Evolutionary conservation across 1,140 invertebrate species (phyloP), one percentile per base, ranked within the genome.

Genomic region (Pinna nobilis): DNA sequence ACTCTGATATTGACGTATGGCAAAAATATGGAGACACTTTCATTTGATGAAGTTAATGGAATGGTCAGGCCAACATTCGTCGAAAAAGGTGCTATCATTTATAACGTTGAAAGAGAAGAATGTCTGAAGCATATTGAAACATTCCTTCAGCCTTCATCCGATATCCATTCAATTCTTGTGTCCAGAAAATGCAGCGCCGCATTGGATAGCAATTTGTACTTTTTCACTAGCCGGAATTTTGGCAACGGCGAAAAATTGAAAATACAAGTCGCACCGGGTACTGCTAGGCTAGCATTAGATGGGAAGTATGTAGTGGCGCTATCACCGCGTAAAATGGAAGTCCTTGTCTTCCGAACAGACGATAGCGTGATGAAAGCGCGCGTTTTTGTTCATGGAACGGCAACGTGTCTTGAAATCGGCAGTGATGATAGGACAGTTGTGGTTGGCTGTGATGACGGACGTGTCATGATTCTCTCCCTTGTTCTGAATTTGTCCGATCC

Each of bases 351-450:
- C 30, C 74, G 84, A 4, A 69, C 82, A 0, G 20, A 11, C 9
- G 83, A 86, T 68, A 84, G 82, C 13, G 49, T 64, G 7, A 41
- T 74, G 1, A 72, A 80, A 28, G 82, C 77, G 18, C 74, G 74
- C 2, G 23, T 86, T 20, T 78, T 81, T 53, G 73, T 88, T 6
- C 85, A 87, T 72, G 84, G 86, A 1, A 50, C 63, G 20, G 87
- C 79, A 13, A 74, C 76, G 0, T 80, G 78, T 47, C n/a, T 87
- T 3, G 53, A 73, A 13, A 80, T 86, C 4, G 81, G 70, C n/a
- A 73, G 71, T n/a, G 86, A 88, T 59, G 86, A 84, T n/a, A 72
- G 85, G 13, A 87, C 86, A 3, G 71, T 88, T 47, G 75, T 78
- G 25, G 81, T 87, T 3, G 84, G 86, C 5, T 85, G 82, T 47